Percentiles rank a stretch among this genome's conserved stretches.
These are phyloP conservation scores for Melanotaenia trifasciata DNA, from an alignment of 2,797 vertebrate species.

Conservation along the genomic window DNA sequence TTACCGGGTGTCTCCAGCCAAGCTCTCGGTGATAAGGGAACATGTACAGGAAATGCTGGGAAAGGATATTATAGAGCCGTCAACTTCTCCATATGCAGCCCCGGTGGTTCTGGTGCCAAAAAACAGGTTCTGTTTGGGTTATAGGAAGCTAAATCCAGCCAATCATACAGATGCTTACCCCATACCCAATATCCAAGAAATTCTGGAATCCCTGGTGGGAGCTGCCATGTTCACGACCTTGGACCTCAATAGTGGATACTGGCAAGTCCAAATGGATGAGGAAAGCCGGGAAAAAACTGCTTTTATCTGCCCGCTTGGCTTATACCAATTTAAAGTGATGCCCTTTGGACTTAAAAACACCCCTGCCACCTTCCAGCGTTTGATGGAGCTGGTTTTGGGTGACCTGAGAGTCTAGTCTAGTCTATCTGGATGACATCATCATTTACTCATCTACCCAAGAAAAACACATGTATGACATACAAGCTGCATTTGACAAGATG, in stretches of 20 bases:
- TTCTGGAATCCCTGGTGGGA: not conserved
- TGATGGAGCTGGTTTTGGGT: too few relatives aligned
- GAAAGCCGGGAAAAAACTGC: not conserved
- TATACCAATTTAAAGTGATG: not conserved
- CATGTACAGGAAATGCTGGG: too few relatives aligned
- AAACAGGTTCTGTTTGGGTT: not conserved
- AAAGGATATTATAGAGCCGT: too few relatives aligned
- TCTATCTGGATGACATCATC: constrained; percentile 1
- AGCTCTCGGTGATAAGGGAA: too few relatives aligned
- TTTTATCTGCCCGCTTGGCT: not conserved
- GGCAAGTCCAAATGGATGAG: not conserved
- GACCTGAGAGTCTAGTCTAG: not conserved
- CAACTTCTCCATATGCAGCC: too few relatives aligned
- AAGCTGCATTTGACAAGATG: too few relatives aligned
- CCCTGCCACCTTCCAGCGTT: not conserved
- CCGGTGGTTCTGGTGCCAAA: too few relatives aligned
- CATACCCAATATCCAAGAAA: not conserved
- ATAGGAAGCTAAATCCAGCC: not conserved
- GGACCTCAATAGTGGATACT: too few relatives aligned
- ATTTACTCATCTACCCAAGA: not conserved
- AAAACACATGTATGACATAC: not conserved
- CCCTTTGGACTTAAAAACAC: too few relatives aligned
- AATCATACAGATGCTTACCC: not conserved
- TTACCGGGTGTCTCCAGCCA: too few relatives aligned
- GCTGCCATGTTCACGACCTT: not conserved